These are phyloP conservation scores for Idaea dimidiata DNA, from an alignment of 2,888 invertebrate genomes.

Conservation along the genomic window DNA sequence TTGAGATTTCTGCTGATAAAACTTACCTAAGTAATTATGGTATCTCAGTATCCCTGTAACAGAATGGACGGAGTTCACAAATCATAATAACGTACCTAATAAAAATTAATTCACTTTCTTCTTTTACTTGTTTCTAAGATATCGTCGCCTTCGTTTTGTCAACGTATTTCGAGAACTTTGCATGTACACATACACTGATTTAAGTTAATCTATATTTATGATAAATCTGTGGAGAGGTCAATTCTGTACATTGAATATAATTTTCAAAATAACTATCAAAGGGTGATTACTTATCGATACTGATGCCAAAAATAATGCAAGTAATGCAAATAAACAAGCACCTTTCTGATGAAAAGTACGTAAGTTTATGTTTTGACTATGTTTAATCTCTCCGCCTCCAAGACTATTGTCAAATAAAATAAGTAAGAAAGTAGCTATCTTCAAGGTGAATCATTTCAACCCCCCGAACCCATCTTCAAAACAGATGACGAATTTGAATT, in stretches of 20 bases:
- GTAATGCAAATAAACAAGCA: no score
- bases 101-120: not conserved
- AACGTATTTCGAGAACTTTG: no score
- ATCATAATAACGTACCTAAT: not conserved
- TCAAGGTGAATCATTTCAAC: not conserved
- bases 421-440: not conserved
- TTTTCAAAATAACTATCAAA: no score
- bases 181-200: no score
- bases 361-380: no score
- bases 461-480: not conserved
- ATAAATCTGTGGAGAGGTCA: no score
- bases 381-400: no score
- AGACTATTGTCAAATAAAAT: not conserved
- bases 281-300: no score
- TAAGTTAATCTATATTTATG: no score
- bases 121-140: not conserved
- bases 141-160: not conserved
- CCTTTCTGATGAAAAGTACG: no score
- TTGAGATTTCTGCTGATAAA: not conserved
- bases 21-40: not conserved
- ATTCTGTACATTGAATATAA: no score
- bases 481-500: constrained; percentile 7
- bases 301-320: no score
- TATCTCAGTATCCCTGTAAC: not conserved
- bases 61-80: not conserved